Evolutionary conservation across 2,888 invertebrate species (phyloP).

Genomic region (Anorthoa munda): DNA sequence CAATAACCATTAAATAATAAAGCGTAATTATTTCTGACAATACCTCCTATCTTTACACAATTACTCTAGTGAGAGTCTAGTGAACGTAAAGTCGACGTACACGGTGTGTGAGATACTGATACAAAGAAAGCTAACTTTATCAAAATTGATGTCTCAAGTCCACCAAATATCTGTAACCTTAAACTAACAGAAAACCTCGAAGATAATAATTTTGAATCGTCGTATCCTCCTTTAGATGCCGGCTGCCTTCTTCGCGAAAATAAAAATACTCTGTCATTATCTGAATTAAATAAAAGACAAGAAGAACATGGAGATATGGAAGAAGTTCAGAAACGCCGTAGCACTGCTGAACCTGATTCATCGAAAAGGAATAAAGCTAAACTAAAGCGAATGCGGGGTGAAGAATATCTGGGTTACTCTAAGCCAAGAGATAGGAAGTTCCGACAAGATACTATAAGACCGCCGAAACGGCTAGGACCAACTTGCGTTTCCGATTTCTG

Average conservation of each 20-base stretch:
- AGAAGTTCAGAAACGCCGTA: constrained; percentile 55
- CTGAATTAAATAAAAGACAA: constrained; percentile 9
- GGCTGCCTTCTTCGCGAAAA: background rate
- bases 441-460: constrained; percentile 5
- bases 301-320: constrained; percentile 32
- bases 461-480: background rate
- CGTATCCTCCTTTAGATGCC: background rate
- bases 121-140: background rate
- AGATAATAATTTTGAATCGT: background rate
- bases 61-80: too few relatives aligned
- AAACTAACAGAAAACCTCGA: background rate
- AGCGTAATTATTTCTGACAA: too few relatives aligned
- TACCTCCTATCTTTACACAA: too few relatives aligned
- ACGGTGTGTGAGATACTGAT: background rate
- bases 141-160: background rate
- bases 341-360: constrained; percentile 27
- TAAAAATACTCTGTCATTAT: constrained; percentile 7
- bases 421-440: constrained; percentile 3
- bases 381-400: background rate
- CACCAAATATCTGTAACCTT: background rate
- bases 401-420: constrained; percentile 6
- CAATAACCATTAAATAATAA: too few relatives aligned
- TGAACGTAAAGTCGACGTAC: too few relatives aligned
- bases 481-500: constrained; percentile 20
- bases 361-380: constrained; percentile 43